Percentiles rank a stretch among this genome's conserved stretches.
Conservation (phyloP, 2,888 invertebrate genomes). For the Scotopteryx bipunctaria region DNA sequence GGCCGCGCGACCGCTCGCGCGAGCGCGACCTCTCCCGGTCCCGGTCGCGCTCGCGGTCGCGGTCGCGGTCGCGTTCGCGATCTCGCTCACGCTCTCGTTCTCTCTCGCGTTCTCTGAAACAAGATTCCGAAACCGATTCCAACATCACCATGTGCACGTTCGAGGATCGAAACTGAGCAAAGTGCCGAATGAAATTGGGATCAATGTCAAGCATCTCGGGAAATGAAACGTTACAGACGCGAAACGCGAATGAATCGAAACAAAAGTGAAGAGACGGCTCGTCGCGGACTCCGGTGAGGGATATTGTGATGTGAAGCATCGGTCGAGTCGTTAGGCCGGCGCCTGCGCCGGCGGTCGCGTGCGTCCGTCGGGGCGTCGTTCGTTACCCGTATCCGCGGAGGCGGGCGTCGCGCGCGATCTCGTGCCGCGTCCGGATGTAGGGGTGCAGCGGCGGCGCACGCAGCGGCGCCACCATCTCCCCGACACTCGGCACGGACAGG, state of each 20-base stretch:
- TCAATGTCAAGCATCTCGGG: neutral
- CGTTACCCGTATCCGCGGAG: conserved; percentile 16
- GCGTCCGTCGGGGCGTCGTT: no score
- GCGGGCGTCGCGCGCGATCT: conserved; percentile 47
- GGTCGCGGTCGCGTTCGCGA: conserved; percentile 60
- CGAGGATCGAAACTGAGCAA: no score
- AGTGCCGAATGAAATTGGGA: no score
- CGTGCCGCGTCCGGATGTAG: conserved; percentile 65
- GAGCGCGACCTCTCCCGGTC: conserved; percentile 73
- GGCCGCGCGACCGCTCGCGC: conserved; percentile 64
- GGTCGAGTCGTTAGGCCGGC: no score
- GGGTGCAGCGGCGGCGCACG: conserved; percentile 51
- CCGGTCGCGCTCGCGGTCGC: conserved; percentile 57
- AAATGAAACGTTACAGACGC: neutral
- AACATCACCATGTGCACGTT: no score
- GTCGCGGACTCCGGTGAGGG: no score
- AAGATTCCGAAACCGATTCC: no score
- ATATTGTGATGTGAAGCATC: no score
- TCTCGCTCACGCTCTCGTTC: conserved; percentile 56
- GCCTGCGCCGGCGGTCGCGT: no score
- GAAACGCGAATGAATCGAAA: no score
- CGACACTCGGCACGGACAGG: neutral
- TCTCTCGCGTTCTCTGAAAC: conserved; percentile 56
- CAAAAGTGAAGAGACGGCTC: no score
- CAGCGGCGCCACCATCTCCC: conserved; percentile 4